A percentile compares a stretch with the other conserved stretches of the same genome.
Conservation (phyloP, 1,140 invertebrate genomes). For the Lasaia peninsularis region DNA sequence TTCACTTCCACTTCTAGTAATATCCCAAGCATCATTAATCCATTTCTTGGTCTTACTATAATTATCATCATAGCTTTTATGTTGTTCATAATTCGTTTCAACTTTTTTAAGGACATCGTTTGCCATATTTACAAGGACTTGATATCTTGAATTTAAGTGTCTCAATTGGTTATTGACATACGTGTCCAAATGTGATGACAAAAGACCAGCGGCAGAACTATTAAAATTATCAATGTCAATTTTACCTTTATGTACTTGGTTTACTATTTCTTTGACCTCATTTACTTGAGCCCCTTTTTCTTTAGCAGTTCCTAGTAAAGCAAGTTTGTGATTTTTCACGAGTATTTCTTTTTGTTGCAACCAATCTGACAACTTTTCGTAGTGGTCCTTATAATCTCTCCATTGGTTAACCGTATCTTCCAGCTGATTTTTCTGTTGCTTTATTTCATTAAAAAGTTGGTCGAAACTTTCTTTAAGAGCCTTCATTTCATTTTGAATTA, state of each 20-base stretch:
- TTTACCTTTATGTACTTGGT: conserved; percentile 87
- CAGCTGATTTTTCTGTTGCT: conserved; percentile 89
- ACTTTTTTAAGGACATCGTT: conserved; percentile 96
- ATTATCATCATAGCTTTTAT: conserved; percentile 89
- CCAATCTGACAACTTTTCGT: conserved; percentile 94
- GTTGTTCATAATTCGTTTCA: conserved; percentile 92
- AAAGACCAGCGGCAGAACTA: conserved; percentile 84
- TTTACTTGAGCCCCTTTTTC: conserved; percentile 92
- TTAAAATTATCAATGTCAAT: conserved; percentile 91
- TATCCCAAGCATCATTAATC: conserved; percentile 92
- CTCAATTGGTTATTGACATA: conserved; percentile 94
- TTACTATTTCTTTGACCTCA: conserved; percentile 87
- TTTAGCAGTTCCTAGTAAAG: conserved; percentile 86
- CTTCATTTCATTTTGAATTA: conserved; percentile 90
- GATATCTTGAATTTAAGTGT: conserved; percentile 93
- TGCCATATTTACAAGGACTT: conserved; percentile 92
- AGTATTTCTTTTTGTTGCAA: conserved; percentile 95
- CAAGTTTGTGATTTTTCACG: conserved; percentile 93
- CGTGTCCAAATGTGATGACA: conserved; percentile 91
- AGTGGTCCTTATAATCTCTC: conserved; percentile 95
- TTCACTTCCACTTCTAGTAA: conserved; percentile 88
- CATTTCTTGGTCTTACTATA: conserved; percentile 89
- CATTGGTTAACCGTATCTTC: conserved; percentile 90
- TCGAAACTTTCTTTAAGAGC: conserved; percentile 91
- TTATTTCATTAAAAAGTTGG: conserved; percentile 90